phyloP scores from a whole-genome alignment of 2,797 vertebrate species.

The Gobio occitaniae region DNA sequence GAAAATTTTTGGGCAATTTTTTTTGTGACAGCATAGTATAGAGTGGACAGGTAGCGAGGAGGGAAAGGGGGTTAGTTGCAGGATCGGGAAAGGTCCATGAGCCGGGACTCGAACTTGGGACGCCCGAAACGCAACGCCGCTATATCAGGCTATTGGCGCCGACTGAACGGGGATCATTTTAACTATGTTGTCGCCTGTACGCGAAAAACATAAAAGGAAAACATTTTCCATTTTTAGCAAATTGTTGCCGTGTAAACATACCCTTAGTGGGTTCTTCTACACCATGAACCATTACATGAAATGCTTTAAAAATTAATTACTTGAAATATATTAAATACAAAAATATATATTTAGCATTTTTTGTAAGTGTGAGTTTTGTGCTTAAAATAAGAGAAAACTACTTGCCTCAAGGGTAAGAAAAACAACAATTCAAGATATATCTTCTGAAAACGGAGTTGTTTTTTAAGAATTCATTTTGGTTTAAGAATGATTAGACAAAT shows the following conservation, averaged over 20 bases:
- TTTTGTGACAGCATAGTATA: no score
- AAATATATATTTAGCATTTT: background rate
- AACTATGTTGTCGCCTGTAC: background rate
- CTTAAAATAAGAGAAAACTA: no score
- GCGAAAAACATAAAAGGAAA: background rate
- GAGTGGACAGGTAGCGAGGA: no score
- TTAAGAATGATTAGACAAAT: background rate
- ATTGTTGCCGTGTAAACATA: background rate
- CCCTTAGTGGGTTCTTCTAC: background rate
- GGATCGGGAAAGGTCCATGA: no score
- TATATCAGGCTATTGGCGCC: no score
- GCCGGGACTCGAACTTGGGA: no score
- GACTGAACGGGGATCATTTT: background rate
- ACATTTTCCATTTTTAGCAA: background rate
- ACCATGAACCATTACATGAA: background rate
- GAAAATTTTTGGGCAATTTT: no score
- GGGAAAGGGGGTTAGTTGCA: no score
- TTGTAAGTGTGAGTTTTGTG: no score
- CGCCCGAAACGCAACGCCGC: no score
- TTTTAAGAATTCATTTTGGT: background rate
- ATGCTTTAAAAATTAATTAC: background rate
- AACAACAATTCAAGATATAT: no score
- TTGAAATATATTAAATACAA: background rate
- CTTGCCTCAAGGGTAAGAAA: no score
- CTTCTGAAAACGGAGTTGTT: background rate